Percentiles rank a stretch among this genome's conserved stretches.
Evolutionary conservation across 1,140 invertebrate genomes (phyloP).

Genomic region (Luehdorfia chinensis): DNA sequence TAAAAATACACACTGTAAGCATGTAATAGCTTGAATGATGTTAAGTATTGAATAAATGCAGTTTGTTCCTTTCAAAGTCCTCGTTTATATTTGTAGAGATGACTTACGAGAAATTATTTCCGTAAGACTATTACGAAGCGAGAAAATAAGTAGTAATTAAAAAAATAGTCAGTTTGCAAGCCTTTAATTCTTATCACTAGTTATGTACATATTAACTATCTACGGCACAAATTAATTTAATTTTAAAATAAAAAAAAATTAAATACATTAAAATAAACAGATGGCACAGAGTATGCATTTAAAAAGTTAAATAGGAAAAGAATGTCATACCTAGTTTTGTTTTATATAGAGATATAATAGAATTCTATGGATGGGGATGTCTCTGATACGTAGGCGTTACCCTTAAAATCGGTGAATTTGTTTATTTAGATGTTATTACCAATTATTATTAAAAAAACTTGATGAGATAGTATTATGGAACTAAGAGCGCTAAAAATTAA

Average conservation of each 20-base stretch:
- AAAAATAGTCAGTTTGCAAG: conserved; percentile 9
- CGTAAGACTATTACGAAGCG: too few species aligned
- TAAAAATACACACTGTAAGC: conserved; percentile 6
- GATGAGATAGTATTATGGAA: too few species aligned
- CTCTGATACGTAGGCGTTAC: too few species aligned
- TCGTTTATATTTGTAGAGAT: conserved; percentile 1
- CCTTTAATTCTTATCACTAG: conserved; percentile 17
- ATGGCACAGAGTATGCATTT: conserved; percentile 19
- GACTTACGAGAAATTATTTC: too few species aligned
- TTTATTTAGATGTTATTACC: too few species aligned
- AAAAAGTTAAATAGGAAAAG: too few species aligned
- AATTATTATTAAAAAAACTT: too few species aligned
- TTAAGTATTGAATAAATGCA: conserved; percentile 17
- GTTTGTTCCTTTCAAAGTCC: conserved; percentile 7
- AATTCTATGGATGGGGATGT: too few species aligned
- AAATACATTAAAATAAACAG: conserved; percentile 8
- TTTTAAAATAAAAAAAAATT: conserved; percentile 11
- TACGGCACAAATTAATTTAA: conserved; percentile 11
- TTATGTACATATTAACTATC: conserved; percentile 11
- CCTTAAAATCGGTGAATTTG: too few species aligned
- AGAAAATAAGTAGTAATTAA: background rate
- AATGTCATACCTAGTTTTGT: too few species aligned
- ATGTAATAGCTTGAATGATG: conserved; percentile 14
- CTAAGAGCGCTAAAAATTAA: too few species aligned
- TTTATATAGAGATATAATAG: too few species aligned